These are phyloP conservation scores for Leptopilina myrica DNA, from an alignment of 2,888 invertebrate genomes.

Conservation along the genomic window DNA sequence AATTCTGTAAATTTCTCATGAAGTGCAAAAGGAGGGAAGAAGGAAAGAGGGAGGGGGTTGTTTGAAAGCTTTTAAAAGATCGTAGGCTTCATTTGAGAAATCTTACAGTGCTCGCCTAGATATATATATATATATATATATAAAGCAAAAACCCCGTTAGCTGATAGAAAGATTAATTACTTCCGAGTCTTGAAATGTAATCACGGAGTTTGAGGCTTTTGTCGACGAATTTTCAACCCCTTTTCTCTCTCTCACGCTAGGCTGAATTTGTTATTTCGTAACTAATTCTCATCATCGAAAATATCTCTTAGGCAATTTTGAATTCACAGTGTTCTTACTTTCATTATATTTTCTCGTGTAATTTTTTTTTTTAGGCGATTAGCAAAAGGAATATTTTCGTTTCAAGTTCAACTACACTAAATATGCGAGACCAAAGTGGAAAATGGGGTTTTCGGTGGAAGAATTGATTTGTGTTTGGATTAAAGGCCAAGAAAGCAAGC, in stretches of 20 bases:
- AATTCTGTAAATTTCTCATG: too few relatives aligned
- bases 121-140: too few relatives aligned
- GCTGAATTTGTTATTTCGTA: slow-evolving; percentile 57
- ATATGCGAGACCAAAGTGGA: neutral
- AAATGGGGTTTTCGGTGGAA: neutral
- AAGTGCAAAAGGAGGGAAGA: too few relatives aligned
- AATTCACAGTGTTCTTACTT: slow-evolving; percentile 23
- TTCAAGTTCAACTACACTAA: too few relatives aligned
- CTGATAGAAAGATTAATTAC: slow-evolving; percentile 25
- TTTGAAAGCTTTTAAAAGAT: neutral
- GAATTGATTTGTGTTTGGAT: neutral
- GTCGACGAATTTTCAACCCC: slow-evolving; percentile 52
- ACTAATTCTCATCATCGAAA: slow-evolving; percentile 52
- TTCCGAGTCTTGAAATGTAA: slow-evolving; percentile 36
- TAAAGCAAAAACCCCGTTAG: neutral
- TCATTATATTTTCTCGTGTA: neutral
- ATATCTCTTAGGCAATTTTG: slow-evolving; percentile 53
- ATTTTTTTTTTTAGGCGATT: neutral
- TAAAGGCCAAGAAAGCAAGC: slow-evolving; percentile 42
- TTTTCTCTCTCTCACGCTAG: slow-evolving; percentile 61
- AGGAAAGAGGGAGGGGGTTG: neutral
- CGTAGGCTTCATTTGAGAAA: neutral
- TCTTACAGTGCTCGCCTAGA: too few relatives aligned
- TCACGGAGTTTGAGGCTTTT: slow-evolving; percentile 39
- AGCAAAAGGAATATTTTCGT: slow-evolving; percentile 20